Conservation (phyloP, 2,888 invertebrate species). For the Caenorhabditis sp. region DNA sequence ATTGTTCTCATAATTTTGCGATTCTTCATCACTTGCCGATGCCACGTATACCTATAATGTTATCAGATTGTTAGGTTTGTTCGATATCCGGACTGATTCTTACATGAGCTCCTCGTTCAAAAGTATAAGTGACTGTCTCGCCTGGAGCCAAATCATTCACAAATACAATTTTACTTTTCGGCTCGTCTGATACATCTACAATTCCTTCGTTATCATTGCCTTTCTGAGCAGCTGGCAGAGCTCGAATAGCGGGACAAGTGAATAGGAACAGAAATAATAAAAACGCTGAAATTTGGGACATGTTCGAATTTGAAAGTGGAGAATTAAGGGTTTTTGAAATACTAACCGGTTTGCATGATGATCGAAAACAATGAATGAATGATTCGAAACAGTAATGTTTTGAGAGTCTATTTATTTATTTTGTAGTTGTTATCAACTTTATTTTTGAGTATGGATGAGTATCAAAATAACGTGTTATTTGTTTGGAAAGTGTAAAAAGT, state of each 20-base stretch:
- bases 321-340: too few species aligned
- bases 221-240: neutral
- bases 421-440: slow-evolving; percentile 1
- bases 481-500: too few species aligned
- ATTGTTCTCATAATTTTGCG: slow-evolving; percentile 17
- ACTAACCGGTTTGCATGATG: neutral
- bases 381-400: neutral
- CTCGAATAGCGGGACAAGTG: neutral
- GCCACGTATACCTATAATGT: slow-evolving; percentile 17
- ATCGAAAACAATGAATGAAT: neutral
- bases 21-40: slow-evolving; percentile 20
- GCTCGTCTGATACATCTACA: neutral
- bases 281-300: too few species aligned
- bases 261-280: neutral
- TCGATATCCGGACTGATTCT: neutral
- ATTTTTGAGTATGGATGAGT: neutral
- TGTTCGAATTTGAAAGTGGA: too few species aligned
- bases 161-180: slow-evolving; percentile 21
- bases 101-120: slow-evolving; percentile 12
- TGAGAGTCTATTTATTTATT: neutral
- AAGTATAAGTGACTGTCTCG: slow-evolving; percentile 16
- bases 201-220: neutral
- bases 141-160: slow-evolving; percentile 28
- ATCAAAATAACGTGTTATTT: too few species aligned
- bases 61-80: neutral